Percentiles rank a stretch among this genome's conserved stretches.
These are phyloP conservation scores for Amyelois transitella DNA, from an alignment of 1,140 invertebrate genomes.

Conservation along the genomic window DNA sequence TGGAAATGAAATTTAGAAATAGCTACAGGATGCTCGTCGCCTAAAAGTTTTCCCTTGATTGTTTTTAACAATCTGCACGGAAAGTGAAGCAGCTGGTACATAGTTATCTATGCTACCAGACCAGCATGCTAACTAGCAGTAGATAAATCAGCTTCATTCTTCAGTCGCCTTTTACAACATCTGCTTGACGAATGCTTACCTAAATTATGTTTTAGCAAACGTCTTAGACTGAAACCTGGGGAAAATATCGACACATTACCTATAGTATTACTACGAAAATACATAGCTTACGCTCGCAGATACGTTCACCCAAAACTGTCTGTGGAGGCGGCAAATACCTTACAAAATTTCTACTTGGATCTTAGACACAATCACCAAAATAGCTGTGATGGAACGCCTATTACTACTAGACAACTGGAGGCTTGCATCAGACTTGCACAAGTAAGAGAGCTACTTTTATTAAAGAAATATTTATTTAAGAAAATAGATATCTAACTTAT, in stretches of 20 bases:
- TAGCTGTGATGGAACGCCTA: conserved; percentile 75
- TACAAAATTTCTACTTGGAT: conserved; percentile 90
- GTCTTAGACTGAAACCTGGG: conserved; percentile 76
- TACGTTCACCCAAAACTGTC: conserved; percentile 90
- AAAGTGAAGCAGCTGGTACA: no score
- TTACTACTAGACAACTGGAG: conserved; percentile 90
- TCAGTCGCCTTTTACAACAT: no score
- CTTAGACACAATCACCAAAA: conserved; percentile 81
- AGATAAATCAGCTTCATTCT: no score
- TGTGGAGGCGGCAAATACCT: conserved; percentile 78
- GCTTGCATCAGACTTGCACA: conserved; percentile 91
- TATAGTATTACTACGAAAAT: conserved; percentile 86
- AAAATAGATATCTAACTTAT: no score
- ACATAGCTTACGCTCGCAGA: conserved; percentile 92
- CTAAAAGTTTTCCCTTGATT: no score
- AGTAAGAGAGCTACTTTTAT: conserved; percentile 59
- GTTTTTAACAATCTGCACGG: no score
- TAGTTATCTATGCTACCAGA: no score
- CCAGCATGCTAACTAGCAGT: no score
- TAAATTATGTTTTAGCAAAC: conserved; percentile 69
- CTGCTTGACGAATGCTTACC: neutral
- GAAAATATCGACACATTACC: conserved; percentile 84
- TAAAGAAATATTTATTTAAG: no score
- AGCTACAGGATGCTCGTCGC: no score
- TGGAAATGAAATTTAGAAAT: no score